Evolutionary conservation across 1,140 invertebrate species (phyloP).

Genomic region (Lepidurus apus): DNA sequence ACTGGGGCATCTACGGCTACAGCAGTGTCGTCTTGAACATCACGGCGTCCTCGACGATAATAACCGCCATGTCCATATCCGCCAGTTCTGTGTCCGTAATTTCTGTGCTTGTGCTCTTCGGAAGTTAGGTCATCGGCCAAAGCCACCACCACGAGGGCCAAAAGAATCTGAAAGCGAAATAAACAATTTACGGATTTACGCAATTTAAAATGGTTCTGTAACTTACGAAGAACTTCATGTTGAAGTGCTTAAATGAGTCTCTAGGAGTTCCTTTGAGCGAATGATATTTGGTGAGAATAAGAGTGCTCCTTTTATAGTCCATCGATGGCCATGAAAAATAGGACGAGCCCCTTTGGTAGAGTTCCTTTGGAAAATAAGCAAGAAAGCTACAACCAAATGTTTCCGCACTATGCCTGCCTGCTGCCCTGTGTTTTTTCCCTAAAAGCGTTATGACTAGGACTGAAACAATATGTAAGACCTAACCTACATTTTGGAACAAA

Average conservation of each 20-base stretch:
- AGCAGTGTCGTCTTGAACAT: neutral
- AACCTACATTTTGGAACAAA: too few species aligned
- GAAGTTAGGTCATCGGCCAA: constrained; percentile 3
- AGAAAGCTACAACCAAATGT: too few species aligned
- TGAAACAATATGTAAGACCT: too few species aligned
- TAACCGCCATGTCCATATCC: neutral
- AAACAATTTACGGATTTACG: neutral
- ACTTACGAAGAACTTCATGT: neutral
- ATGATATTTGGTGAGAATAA: neutral
- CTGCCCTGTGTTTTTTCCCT: too few species aligned
- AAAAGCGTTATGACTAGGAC: too few species aligned
- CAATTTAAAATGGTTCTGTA: neutral
- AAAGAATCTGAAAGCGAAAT: neutral
- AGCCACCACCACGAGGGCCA: constrained; percentile 1
- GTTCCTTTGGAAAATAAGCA: too few species aligned
- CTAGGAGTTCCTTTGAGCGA: neutral
- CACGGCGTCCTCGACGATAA: neutral
- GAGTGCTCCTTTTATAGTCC: neutral
- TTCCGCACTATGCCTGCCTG: too few species aligned
- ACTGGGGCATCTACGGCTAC: neutral
- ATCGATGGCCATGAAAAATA: neutral
- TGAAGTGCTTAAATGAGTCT: neutral
- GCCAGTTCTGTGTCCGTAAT: neutral
- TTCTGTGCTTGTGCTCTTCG: neutral
- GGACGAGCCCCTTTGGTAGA: too few species aligned